A percentile compares a stretch with the other conserved stretches of the same genome.
Conservation (phyloP, 2,113 vertebrate species). For the Heteronetta atricapilla region DNA sequence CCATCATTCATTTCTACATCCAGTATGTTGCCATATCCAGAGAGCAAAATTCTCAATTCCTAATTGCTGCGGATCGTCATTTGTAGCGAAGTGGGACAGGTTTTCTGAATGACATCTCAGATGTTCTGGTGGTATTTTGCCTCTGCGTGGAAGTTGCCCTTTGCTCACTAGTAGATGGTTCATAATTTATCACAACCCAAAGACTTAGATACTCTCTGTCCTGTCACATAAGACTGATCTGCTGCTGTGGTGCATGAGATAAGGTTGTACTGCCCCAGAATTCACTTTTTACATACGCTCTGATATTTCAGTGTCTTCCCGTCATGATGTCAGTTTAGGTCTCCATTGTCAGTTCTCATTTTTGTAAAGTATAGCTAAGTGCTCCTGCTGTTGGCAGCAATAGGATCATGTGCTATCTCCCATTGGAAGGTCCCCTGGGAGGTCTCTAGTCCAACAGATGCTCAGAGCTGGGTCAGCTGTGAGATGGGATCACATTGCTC, state of each 20-base stretch:
- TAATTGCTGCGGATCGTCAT: accelerated
- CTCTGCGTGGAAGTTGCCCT: not conserved
- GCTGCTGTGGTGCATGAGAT: not conserved
- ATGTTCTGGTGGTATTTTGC: not conserved
- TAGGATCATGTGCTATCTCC: not conserved
- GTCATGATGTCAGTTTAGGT: not conserved
- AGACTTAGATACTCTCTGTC: not conserved
- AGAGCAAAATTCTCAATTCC: not conserved
- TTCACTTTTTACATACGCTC: not conserved
- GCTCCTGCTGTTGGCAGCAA: not conserved
- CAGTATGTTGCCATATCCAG: not conserved
- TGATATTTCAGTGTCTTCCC: not conserved
- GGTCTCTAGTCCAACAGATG: not conserved
- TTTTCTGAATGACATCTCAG: not conserved
- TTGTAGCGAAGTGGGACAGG: not conserved
- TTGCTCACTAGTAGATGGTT: not conserved
- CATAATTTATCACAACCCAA: not conserved
- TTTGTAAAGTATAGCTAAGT: not conserved
- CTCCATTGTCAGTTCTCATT: conserved; percentile 1
- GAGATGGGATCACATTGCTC: not conserved
- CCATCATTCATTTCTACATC: not conserved
- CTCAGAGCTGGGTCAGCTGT: not conserved
- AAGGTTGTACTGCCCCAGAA: not conserved
- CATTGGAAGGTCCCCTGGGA: not conserved
- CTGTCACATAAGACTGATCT: not conserved